phyloP scores from a whole-genome alignment of 2,797 vertebrate genomes.

The Sebastes cheni region DNA sequence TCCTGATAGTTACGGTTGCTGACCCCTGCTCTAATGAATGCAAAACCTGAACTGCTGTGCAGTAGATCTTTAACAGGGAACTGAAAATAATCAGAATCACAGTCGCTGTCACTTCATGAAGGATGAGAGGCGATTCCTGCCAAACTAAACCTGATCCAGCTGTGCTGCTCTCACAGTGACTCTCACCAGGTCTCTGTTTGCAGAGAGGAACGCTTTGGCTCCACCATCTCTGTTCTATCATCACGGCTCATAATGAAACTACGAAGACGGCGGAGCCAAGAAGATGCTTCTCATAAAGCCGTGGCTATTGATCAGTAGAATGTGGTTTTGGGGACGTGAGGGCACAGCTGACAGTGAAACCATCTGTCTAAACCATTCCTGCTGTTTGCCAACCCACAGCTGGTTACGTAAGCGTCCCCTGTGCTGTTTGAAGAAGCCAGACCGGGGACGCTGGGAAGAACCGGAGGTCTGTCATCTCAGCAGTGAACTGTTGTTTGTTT shows the following conservation, averaged over 20 bases:
- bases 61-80: background rate
- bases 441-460: background rate
- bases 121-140: background rate
- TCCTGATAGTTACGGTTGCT: too few relatives aligned
- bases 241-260: background rate
- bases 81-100: background rate
- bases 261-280: background rate
- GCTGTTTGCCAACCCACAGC: background rate
- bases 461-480: background rate
- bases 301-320: background rate
- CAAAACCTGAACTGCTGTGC: background rate
- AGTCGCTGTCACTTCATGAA: background rate
- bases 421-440: background rate
- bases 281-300: slow-evolving; percentile 6
- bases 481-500: background rate
- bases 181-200: slow-evolving; percentile 15
- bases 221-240: background rate
- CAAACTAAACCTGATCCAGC: slow-evolving; percentile 29
- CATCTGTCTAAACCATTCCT: slow-evolving; percentile 33
- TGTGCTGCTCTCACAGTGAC: background rate
- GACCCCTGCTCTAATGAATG: background rate
- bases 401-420: slow-evolving; percentile 5
- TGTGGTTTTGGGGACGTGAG: background rate
- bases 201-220: background rate
- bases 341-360: background rate